These are phyloP conservation scores for Metopolophium dirhodum DNA, from an alignment of 1,140 invertebrate genomes.

Conservation along the genomic window DNA sequence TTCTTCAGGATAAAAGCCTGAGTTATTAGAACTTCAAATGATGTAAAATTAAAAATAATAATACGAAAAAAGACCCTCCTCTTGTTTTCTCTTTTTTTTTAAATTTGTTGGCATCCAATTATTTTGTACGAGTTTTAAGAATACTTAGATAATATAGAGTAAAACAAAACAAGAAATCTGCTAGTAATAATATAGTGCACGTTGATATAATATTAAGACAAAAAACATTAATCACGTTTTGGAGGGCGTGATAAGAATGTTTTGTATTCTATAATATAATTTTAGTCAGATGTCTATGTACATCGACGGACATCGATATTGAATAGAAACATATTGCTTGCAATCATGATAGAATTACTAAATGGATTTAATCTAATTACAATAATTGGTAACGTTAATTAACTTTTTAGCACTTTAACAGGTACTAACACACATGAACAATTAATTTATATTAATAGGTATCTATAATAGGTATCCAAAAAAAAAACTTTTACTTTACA, in stretches of 20 bases:
- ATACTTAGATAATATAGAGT: not conserved
- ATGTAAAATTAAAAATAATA: constrained; percentile 34
- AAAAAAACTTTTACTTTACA: not conserved
- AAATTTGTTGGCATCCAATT: not conserved
- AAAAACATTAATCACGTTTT: not conserved
- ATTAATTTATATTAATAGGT: not conserved
- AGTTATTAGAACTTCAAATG: not conserved
- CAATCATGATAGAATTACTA: not conserved
- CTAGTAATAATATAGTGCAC: not conserved
- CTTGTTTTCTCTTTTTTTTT: not conserved
- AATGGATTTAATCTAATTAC: not conserved
- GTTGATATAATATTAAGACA: not conserved
- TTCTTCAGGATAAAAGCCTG: not conserved
- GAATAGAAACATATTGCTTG: not conserved
- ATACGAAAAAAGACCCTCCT: not conserved
- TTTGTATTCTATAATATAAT: not conserved
- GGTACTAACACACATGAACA: not conserved
- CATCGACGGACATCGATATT: not conserved
- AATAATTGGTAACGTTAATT: not conserved
- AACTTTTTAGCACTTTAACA: not conserved
- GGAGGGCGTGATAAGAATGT: not conserved
- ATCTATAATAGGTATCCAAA: not conserved
- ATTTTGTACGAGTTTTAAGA: constrained; percentile 11
- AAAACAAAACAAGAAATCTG: not conserved
- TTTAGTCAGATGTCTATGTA: not conserved